Evolutionary conservation across 2,888 invertebrate species (phyloP), one percentile per base, ranked within the genome.

Genomic region (Ceraclea dissimilis): DNA sequence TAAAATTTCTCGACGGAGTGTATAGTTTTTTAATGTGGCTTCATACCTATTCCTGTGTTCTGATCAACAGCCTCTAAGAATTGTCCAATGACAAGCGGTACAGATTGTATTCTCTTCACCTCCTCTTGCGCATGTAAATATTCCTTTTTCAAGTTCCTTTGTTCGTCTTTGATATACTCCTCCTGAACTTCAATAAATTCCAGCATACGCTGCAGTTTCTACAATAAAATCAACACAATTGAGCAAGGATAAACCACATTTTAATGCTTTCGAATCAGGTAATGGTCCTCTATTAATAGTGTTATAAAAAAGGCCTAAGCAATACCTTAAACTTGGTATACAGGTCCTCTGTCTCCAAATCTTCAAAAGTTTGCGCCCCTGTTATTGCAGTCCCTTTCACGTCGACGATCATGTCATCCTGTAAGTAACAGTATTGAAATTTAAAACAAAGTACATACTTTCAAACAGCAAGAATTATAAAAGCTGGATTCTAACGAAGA

Each of bases 41-140:
- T 26, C 31, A 33, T 66, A 78, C 78, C 78, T 66, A 99, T 99
- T 60, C 98, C 99, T 63, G 97, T 97, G 69, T 99, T 97, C 71
- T 96, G 98, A 74, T 99, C 99, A 34, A 99, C 97, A 59, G 99
- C 98, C 77, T 99, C 99, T 64, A 99, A 79, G 72, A 99, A 99
- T 73, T 99, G 99, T 1, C 99, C 99, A 70, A 99, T 99, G 1
- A 99, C 98, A 53, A 99, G 79, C 1, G 99, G 99, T 19, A 99
- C 99, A 60, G 97, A 97, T 70, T 99, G 98, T 67, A 99, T 99
- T 46, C 98, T 84, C 71, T 99, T 99, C 1, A 99, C 98, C 77
- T 94, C 92, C 68, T 93, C 92, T 68, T 99, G 98, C 1, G 99
- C 99, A 74, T 99, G 99, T 1, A 99, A 79, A 72, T 98, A 96